Evolutionary conservation across 2,113 vertebrate species (phyloP).

Genomic region (Hypocryptadius cinnamomeus): DNA sequence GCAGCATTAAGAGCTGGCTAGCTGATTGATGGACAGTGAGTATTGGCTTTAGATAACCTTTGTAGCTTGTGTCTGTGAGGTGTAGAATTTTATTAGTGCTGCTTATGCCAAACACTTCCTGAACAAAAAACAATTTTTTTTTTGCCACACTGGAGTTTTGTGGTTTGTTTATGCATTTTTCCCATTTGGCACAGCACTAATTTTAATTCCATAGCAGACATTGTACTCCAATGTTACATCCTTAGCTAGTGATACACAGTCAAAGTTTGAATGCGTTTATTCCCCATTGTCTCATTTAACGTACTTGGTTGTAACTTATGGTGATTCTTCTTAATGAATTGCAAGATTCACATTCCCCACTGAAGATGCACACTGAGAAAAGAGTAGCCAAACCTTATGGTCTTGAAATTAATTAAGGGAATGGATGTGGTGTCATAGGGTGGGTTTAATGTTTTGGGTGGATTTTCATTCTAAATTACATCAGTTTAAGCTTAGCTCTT

Average conservation of each 20-base stretch:
- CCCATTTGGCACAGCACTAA: background rate
- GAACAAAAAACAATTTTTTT: background rate
- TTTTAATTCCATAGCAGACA: background rate
- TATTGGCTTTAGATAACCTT: constrained; percentile 60
- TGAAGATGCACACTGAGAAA: background rate
- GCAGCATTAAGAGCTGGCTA: constrained; percentile 58
- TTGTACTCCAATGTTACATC: background rate
- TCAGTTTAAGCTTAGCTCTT: constrained; percentile 17
- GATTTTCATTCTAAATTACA: constrained; percentile 9
- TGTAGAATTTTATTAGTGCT: constrained; percentile 53
- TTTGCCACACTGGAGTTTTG: background rate
- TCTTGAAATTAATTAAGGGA: background rate
- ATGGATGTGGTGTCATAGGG: background rate
- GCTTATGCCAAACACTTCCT: constrained; percentile 52
- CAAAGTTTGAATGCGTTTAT: background rate
- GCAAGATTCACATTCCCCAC: background rate
- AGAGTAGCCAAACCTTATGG: background rate
- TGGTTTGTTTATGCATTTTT: background rate
- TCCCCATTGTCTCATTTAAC: background rate
- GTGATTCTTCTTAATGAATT: background rate
- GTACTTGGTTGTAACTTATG: background rate
- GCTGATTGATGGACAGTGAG: constrained; percentile 48
- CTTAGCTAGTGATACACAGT: background rate
- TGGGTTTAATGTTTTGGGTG: background rate
- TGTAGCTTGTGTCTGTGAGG: constrained; percentile 59